Evolutionary conservation across 1,140 invertebrate genomes (phyloP), one percentile per base, ranked within the genome.

Genomic region (Drosophila nigromelanica): DNA sequence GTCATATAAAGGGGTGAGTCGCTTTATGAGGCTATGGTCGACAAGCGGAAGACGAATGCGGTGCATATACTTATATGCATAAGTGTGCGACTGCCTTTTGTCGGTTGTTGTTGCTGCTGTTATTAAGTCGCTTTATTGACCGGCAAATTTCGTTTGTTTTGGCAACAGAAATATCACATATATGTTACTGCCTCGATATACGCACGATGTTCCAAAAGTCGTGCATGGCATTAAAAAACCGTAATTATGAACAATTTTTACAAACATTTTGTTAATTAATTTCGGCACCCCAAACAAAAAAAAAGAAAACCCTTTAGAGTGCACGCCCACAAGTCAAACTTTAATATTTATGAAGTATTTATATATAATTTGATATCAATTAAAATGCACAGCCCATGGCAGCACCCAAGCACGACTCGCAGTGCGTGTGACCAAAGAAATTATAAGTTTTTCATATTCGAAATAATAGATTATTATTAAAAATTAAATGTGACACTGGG

Each of bases 221-320:
- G 69, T 81, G 81, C 70, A 70, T 30, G 62, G 27, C 40, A 59
- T 42, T n/a, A 21, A 51, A 63, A 63, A 75, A 61, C 63, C 79
- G 56, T 82, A 87, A 87, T 87, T 87, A 87, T 87, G 66, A 75
- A 80, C 15, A 67, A 80, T 69, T 71, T 73, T 87, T 87, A 89
- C 64, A 87, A 81, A 66, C 64, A 80, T 79, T 89, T 89, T 72
- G 76, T 86, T 87, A 89, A 87, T 89, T 87, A 87, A 87, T 87
- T 87, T 87, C 83, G 68, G 63, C 78, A 70, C 24, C 47, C 33
- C 40, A 51, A 45, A 43, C 39, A 63, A 56, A 54, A 63, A 56
- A 54, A 24, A 35, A 63, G 30, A 24, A 37, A 61, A 72, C 64
- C 79, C 76, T 77, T 80, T 82, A 69, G 54, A 21, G 47, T 56